phyloP scores from a whole-genome alignment of 2,797 vertebrate species.

The Columba guinea region DNA sequence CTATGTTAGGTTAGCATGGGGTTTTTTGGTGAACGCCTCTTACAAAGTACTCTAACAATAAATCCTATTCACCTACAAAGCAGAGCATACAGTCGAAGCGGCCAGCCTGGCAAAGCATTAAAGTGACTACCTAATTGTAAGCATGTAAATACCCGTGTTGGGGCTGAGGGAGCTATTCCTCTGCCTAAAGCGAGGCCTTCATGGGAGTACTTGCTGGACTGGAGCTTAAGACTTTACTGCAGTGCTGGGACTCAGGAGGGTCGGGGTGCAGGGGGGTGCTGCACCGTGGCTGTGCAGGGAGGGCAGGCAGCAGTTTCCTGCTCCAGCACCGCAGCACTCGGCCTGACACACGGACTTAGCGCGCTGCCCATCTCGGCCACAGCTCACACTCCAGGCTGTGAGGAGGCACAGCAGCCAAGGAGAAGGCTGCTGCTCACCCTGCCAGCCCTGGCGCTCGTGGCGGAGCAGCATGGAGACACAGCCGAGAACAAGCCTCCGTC shows the following conservation, averaged over 20 bases:
- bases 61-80: not conserved
- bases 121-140: not conserved
- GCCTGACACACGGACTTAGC: accelerated
- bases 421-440: not conserved
- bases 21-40: not conserved
- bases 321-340: not conserved
- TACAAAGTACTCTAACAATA: not conserved
- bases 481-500: accelerated
- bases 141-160: not conserved
- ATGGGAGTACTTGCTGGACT: not conserved
- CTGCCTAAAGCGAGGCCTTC: not conserved
- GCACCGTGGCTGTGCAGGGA: not conserved
- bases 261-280: not conserved
- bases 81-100: accelerated
- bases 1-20: not conserved
- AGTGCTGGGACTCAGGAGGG: accelerated
- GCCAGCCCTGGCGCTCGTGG: not conserved
- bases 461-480: not conserved
- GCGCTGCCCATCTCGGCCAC: accelerated
- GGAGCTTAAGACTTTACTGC: not conserved
- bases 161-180: not conserved
- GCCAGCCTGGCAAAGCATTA: not conserved
- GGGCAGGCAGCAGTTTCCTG: not conserved
- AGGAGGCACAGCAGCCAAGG: accelerated
- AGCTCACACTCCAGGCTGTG: accelerated